These are phyloP conservation scores for Zosterops hypoxanthus DNA, from an alignment of 2,113 vertebrate species.

Conservation along the genomic window DNA sequence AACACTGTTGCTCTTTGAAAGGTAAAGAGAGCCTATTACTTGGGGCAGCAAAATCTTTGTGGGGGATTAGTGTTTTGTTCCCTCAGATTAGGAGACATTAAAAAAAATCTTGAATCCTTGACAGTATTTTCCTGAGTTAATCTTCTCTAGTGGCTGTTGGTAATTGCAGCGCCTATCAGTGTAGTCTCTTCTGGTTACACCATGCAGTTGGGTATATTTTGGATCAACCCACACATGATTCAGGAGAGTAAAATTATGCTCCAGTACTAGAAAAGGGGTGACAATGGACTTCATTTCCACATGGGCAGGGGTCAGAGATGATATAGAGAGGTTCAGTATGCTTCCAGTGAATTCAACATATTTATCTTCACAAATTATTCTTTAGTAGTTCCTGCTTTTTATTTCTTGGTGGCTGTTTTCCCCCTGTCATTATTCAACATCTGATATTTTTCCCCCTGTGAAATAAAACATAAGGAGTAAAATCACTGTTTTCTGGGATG, in stretches of 20 bases:
- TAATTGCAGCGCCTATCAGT: not conserved
- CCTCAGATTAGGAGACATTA: not conserved
- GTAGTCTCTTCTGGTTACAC: not conserved
- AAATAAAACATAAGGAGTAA: not conserved
- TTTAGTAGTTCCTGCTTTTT: not conserved
- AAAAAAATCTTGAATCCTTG: not conserved
- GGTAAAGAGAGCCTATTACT: not conserved
- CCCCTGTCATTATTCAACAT: not conserved
- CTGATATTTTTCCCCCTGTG: not conserved
- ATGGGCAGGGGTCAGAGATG: not conserved
- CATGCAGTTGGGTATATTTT: not conserved
- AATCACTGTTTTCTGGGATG: not conserved
- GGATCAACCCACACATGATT: not conserved
- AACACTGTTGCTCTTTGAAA: not conserved
- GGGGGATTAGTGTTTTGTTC: not conserved
- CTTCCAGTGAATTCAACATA: not conserved
- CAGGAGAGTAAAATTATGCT: not conserved
- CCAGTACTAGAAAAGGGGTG: not conserved
- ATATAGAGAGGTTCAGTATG: not conserved
- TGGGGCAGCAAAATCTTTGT: not conserved
- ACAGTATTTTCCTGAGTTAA: slow-evolving; percentile 4
- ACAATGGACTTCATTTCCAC: not conserved
- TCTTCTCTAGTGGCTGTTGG: not conserved
- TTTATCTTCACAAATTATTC: not conserved
- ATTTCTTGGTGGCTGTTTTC: not conserved